phyloP scores from a whole-genome alignment of 2,888 invertebrate species.

The Psococerastis gibbosa region DNA sequence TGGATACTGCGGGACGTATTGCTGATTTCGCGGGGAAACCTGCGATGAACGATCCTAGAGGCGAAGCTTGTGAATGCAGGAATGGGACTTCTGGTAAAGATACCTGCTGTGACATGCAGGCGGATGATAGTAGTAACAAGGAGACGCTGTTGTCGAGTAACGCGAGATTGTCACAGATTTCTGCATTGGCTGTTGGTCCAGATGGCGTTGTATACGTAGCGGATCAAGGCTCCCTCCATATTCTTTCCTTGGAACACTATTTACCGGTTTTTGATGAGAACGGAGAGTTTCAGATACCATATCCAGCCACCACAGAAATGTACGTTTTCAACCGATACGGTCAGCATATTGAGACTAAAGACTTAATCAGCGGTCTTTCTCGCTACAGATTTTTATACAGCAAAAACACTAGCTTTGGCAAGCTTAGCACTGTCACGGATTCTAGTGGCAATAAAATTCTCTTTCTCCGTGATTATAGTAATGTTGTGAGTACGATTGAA shows the following conservation, averaged over 20 bases:
- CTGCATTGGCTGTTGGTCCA: constrained; percentile 81
- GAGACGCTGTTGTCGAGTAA: constrained; percentile 77
- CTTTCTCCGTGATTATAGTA: constrained; percentile 78
- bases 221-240: constrained; percentile 76
- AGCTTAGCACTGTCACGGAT: constrained; percentile 82
- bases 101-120: constrained; percentile 2
- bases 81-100: constrained; percentile 27
- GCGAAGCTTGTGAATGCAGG: constrained; percentile 38
- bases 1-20: constrained; percentile 78
- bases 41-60: constrained; percentile 35
- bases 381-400: constrained; percentile 92
- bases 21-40: constrained; percentile 82
- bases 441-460: constrained; percentile 85
- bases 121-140: constrained; percentile 13
- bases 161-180: constrained; percentile 73
- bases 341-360: constrained; percentile 87
- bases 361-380: constrained; percentile 84
- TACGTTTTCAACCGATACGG: constrained; percentile 90
- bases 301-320: constrained; percentile 82
- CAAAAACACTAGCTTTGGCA: constrained; percentile 90
- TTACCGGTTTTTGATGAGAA: constrained; percentile 71
- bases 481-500: constrained; percentile 83
- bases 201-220: constrained; percentile 92
- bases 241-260: constrained; percentile 69
- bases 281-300: constrained; percentile 83